Conservation (phyloP, 2,797 vertebrate species). For the Coccyzus lansbergi region DNA sequence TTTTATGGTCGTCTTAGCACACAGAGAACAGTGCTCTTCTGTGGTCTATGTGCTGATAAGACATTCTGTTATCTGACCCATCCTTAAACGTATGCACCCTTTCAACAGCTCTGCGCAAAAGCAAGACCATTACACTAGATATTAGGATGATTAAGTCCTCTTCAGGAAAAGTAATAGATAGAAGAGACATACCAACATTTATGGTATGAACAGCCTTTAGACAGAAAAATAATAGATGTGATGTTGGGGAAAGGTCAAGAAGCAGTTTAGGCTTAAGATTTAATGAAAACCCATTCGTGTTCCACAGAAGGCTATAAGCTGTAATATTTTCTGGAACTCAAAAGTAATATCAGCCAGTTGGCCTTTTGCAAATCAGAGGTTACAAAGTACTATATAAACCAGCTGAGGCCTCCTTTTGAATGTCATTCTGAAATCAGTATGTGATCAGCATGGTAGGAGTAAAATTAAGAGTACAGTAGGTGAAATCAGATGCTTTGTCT, state of each 20-base stretch:
- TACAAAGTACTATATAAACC: constrained; percentile 13
- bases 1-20: neutral
- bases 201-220: neutral
- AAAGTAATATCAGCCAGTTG: neutral
- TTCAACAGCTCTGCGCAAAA: neutral
- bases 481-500: constrained; percentile 1
- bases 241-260: neutral
- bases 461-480: neutral
- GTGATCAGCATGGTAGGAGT: neutral
- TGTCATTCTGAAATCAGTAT: neutral
- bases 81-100: neutral
- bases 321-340: neutral
- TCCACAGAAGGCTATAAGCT: neutral
- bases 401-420: constrained; percentile 14
- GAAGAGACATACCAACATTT: neutral
- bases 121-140: neutral
- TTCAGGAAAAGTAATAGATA: neutral
- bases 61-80: neutral
- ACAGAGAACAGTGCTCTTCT: neutral
- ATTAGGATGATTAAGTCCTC: neutral
- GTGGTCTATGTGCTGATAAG: neutral
- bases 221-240: neutral
- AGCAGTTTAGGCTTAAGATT: neutral
- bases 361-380: constrained; percentile 1
- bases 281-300: neutral